Evolutionary conservation across 2,797 vertebrate genomes (phyloP).

Genomic region (Brachyrhaphis roseni): DNA sequence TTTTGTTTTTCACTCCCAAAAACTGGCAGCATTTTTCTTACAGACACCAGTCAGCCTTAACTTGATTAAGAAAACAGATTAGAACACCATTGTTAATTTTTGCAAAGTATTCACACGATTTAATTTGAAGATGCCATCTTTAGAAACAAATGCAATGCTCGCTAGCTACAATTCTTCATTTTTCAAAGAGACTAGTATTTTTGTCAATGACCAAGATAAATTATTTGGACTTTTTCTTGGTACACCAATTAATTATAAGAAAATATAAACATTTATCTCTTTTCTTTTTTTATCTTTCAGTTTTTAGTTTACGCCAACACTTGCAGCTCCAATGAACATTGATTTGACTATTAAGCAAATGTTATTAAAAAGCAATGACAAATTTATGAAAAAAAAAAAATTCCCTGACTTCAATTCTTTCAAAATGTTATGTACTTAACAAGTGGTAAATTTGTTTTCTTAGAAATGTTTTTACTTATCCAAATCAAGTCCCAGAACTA

Average conservation of each 20-base stretch:
- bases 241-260: neutral
- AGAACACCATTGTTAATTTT: neutral
- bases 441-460: neutral
- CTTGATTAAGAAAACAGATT: neutral
- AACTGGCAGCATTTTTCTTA: neutral
- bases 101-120: neutral
- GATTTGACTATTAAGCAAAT: neutral
- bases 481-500: neutral
- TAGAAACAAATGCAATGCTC: neutral
- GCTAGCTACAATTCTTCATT: neutral
- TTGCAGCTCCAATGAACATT: neutral
- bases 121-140: neutral
- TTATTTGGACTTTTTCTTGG: neutral
- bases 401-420: neutral
- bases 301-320: neutral
- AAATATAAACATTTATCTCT: neutral
- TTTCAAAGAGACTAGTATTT: neutral
- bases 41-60: slow-evolving; percentile 36
- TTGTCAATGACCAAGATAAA: neutral
- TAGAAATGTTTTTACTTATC: neutral
- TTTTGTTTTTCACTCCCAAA: slow-evolving; percentile 12
- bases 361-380: neutral
- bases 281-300: neutral
- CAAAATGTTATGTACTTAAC: neutral
- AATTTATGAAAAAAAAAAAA: neutral